Base-by-base conservation (phyloP, 2,797 vertebrate species). In the Paramormyrops hopkinsi region DNA sequence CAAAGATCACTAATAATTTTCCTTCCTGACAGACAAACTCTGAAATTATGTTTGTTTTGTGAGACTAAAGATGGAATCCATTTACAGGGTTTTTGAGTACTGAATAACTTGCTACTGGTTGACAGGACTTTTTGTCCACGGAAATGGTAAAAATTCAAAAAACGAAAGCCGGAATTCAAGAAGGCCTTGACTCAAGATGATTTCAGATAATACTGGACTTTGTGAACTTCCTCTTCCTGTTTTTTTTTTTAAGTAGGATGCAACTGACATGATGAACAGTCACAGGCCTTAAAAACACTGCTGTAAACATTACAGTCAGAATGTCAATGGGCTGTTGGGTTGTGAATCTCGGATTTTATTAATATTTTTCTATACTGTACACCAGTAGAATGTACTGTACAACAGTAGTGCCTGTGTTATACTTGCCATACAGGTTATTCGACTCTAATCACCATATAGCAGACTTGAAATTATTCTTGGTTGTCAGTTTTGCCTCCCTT, bases 1-100 rank as follows among this genome's bases (percentile, higher is more conserved):
- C 41, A 12, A 59, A 50, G 41, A 83, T 76, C 89, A 88, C 88
- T 89, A 82, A 88, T 88, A 91, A 90, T 90, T 90, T 62, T 51
- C 82, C 89, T 12, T 88, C 88, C 89, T 65, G 59, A 89, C 88
- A 89, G 89, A 89, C 46, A 56, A 44, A 48, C n/a, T 69, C 59
- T 12, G 87, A 69, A 65, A 65, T 88, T 65, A 87, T n/a, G 14
- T 88, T 65, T 85, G 50, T 56, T 87, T 51, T 44, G 29, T 87
- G 25, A 53, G 84, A 86, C 84, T 86, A 86, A 53, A 86, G 84
- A 62, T n/a, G 86, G 51, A 87, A 59, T 87, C 37, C 51, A 59
- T 62, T 59, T 62, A n/a, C 12, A 62, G 86, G 48, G 50, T 51
- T 54, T 59, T 62, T 87, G 17, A 56, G 51, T 0, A 4, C 12